Percentiles rank a stretch among this genome's conserved stretches.
phyloP scores from a whole-genome alignment of 1,140 invertebrate species.

The Drosophila repletoides region DNA sequence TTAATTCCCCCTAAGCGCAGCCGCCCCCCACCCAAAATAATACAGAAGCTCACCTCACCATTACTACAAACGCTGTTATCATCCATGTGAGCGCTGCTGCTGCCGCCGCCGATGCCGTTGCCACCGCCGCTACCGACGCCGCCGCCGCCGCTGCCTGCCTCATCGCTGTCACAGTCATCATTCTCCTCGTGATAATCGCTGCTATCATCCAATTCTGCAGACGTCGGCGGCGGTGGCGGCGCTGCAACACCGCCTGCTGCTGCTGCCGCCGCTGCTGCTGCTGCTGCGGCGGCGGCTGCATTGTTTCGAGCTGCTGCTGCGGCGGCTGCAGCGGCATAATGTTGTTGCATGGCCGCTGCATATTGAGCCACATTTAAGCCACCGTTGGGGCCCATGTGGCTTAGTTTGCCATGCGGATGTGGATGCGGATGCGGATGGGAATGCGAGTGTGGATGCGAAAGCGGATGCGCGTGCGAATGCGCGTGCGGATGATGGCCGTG shows the following conservation, averaged over 20 bases:
- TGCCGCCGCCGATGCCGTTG: slow-evolving; percentile 37
- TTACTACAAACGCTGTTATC: slow-evolving; percentile 82
- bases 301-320: slow-evolving; percentile 66
- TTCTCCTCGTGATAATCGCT: slow-evolving; percentile 80
- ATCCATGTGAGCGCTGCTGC: slow-evolving; percentile 68
- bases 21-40: slow-evolving; percentile 41
- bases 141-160: slow-evolving; percentile 54
- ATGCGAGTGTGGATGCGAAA: slow-evolving; percentile 39
- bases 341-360: slow-evolving; percentile 77
- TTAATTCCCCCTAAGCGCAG: too few species aligned
- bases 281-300: slow-evolving; percentile 59
- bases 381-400: slow-evolving; percentile 59
- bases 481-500: slow-evolving; percentile 9
- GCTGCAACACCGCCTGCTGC: slow-evolving; percentile 15
- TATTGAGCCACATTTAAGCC: slow-evolving; percentile 75
- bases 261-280: slow-evolving; percentile 40
- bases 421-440: slow-evolving; percentile 37
- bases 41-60: slow-evolving; percentile 82
- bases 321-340: slow-evolving; percentile 72
- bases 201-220: slow-evolving; percentile 67
- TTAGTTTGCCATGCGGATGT: slow-evolving; percentile 43
- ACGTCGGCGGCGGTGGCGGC: slow-evolving; percentile 4
- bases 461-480: slow-evolving; percentile 28
- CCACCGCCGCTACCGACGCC: slow-evolving; percentile 13
- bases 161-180: slow-evolving; percentile 79